Evolutionary conservation across 2,797 vertebrate species (phyloP).

Genomic region (Rallus crepitans): DNA sequence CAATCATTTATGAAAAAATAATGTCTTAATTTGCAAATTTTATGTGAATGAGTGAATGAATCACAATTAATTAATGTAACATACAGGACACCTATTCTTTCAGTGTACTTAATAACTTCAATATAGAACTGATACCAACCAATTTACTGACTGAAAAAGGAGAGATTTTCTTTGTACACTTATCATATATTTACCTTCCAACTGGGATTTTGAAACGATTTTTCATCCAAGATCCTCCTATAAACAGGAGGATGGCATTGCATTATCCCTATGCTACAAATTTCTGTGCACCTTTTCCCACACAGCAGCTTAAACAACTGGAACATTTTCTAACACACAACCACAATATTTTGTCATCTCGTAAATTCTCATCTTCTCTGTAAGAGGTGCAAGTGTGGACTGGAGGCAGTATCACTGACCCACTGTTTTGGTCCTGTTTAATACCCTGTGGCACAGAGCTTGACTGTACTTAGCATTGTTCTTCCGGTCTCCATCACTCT

Average conservation of each 20-base stretch:
- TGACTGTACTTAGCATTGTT: not conserved
- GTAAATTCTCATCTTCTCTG: not conserved
- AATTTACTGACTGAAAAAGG: not conserved
- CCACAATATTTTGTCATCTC: not conserved
- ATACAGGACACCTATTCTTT: not conserved
- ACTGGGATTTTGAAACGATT: not conserved
- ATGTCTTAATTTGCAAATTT: not conserved
- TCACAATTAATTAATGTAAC: not conserved
- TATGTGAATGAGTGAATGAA: not conserved
- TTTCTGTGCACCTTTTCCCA: not conserved
- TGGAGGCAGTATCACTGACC: not conserved
- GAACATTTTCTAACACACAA: not conserved
- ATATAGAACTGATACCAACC: not conserved
- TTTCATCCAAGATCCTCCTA: not conserved
- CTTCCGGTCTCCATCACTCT: not conserved
- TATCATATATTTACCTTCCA: not conserved
- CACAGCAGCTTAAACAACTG: not conserved
- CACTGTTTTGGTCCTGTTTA: not conserved
- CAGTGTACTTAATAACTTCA: not conserved
- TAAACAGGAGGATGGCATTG: not conserved
- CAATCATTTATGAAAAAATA: not conserved
- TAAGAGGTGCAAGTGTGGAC: not conserved
- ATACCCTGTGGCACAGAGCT: not conserved
- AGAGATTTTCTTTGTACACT: not conserved
- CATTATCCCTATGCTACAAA: not conserved